Conservation (phyloP, 2,113 vertebrate species). For the Ovis canadensis region DNA sequence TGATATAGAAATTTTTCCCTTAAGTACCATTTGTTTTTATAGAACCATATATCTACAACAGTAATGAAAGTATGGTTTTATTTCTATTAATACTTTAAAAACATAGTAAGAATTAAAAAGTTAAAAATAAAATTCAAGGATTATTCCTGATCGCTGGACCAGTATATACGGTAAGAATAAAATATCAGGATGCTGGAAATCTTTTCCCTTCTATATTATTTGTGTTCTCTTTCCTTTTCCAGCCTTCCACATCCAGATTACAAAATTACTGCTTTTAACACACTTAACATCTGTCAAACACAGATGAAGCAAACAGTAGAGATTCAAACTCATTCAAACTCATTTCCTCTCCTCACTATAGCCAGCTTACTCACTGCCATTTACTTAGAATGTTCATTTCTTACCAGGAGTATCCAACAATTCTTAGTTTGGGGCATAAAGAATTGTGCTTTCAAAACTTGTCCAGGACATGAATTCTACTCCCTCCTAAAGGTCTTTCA, state of each 20-base stretch:
- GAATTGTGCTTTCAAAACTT: background rate
- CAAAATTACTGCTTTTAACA: background rate
- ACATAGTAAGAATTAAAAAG: background rate
- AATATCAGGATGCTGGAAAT: background rate
- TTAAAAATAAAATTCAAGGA: slow-evolving; percentile 36
- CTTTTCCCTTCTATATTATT: background rate
- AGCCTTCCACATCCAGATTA: background rate
- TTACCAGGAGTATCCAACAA: background rate
- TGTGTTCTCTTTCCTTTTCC: background rate
- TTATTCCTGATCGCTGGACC: background rate
- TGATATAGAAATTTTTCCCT: background rate
- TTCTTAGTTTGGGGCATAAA: background rate
- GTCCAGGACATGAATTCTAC: background rate
- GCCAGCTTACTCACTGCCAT: background rate
- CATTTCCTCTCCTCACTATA: background rate
- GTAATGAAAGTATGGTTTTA: background rate
- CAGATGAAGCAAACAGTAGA: background rate
- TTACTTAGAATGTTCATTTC: background rate
- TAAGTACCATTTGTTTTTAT: background rate
- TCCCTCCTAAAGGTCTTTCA: background rate
- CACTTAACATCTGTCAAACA: background rate
- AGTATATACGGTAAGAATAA: background rate
- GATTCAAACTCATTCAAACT: background rate
- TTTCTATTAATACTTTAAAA: slow-evolving; percentile 5
- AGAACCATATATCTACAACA: background rate